These are phyloP conservation scores for Caloenas nicobarica DNA, from an alignment of 2,113 vertebrate species.

Conservation along the genomic window DNA sequence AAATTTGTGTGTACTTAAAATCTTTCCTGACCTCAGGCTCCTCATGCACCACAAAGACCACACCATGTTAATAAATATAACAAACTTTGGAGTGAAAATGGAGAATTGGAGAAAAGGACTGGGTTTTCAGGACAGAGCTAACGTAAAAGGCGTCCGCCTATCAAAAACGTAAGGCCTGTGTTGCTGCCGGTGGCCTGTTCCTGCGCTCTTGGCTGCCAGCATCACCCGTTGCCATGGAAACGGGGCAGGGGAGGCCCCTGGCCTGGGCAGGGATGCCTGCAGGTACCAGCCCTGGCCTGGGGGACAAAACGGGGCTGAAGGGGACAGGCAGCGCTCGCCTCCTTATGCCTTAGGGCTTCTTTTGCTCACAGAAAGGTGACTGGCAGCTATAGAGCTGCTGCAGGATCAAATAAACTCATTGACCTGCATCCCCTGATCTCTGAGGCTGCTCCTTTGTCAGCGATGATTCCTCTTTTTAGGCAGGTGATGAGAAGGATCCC, in stretches of 20 bases:
- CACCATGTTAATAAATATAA: not conserved
- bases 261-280: not conserved
- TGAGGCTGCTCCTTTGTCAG: not conserved
- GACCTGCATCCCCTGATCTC: too few species aligned
- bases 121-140: not conserved
- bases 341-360: not conserved
- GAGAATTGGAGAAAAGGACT: not conserved
- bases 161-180: not conserved
- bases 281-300: rapidly evolving
- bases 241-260: not conserved
- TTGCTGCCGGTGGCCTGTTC: not conserved
- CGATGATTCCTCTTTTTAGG: not conserved
- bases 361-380: not conserved
- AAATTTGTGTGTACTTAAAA: not conserved
- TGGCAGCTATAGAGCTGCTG: not conserved
- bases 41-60: not conserved
- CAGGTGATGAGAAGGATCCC: not conserved
- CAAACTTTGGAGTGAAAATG: not conserved
- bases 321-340: not conserved
- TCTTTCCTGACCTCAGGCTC: not conserved
- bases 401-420: too few species aligned
- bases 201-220: not conserved
- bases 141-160: not conserved
- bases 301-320: not conserved
- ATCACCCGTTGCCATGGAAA: not conserved